Conservation (phyloP, 2,888 invertebrate species). For the Microctonus brassicae region DNA sequence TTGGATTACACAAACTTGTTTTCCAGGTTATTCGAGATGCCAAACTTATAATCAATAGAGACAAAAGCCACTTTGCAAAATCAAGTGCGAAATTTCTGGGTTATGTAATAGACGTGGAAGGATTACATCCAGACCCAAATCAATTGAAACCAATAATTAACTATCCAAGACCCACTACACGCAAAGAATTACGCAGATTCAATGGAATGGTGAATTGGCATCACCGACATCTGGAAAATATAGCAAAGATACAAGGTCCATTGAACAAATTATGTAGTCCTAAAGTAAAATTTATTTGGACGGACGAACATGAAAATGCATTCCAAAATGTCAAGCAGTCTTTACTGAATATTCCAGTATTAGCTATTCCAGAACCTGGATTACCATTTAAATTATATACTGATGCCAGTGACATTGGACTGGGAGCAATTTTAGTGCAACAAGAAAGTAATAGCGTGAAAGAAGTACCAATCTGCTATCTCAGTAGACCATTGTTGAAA, state of each 20-base stretch:
- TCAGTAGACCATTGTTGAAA: background rate
- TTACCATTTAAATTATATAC: background rate
- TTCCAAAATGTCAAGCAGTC: background rate
- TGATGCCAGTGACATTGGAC: background rate
- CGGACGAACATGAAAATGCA: background rate
- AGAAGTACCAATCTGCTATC: background rate
- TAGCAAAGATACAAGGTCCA: background rate
- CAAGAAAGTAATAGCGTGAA: background rate
- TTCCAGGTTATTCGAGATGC: background rate
- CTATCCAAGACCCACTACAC: slow-evolving; percentile 12
- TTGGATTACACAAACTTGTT: background rate
- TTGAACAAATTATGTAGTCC: background rate
- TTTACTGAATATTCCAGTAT: background rate
- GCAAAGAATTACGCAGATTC: slow-evolving; percentile 14
- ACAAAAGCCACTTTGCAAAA: background rate
- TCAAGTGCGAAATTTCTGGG: background rate
- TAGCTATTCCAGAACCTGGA: background rate
- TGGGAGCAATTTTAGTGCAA: background rate
- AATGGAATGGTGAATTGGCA: slow-evolving; percentile 24
- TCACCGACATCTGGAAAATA: slow-evolving; percentile 12
- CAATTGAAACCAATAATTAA: slow-evolving; percentile 10
- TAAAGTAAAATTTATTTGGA: background rate
- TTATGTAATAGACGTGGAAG: slow-evolving; percentile 12
- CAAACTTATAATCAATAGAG: background rate
- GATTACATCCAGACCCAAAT: slow-evolving; percentile 1